Evolutionary conservation across 2,888 invertebrate species (phyloP), one percentile per base, ranked within the genome.

Genomic region (Agrotis exclamationis): DNA sequence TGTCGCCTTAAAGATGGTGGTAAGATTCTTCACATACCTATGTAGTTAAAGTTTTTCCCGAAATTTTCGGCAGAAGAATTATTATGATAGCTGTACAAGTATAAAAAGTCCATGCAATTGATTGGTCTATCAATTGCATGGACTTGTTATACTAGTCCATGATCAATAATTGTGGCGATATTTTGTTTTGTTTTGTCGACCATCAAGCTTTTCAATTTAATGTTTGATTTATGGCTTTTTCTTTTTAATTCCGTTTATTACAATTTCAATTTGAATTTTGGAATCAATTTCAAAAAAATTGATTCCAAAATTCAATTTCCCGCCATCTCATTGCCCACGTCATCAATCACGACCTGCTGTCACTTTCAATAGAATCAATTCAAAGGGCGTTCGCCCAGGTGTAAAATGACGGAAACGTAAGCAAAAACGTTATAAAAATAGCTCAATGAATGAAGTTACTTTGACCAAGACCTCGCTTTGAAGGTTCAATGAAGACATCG

Each of bases 401-500:
- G 76, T 82, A 76, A 70, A 76, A 77, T 79, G 54, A 75, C 58
- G 66, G 69, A 70, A 77, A 74, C 72, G 60, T 68, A 73, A 82
- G 79, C 68, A 77, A 68, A 79, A 63, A 66, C 59, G 47, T 57
- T 62, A 39, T 65, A 76, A 84, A 85, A 83, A 85, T 85, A 85
- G 71, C 33, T 65, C 70, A 64, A 76, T 85, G 76, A 82, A 83
- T 82, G 80, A 63, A 76, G 60, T 33, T 64, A 63, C 69, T 70
- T 69, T 80, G 85, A 79, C 85, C 83, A 82, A 85, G 85, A 85
- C 85, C 85, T 85, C 67, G 80, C 45, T 63, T 47, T 69, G 85
- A 85, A 85, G 86, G 85, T 83, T 79, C 76, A 66, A 60, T 74
- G 68, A 76, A 87, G 79, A 84, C 89, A 85, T 87, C 88, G 88